Evolutionary conservation across 1,140 invertebrate species (phyloP), one percentile per base, ranked within the genome.

Genomic region (Tetragnatha versicolor): DNA sequence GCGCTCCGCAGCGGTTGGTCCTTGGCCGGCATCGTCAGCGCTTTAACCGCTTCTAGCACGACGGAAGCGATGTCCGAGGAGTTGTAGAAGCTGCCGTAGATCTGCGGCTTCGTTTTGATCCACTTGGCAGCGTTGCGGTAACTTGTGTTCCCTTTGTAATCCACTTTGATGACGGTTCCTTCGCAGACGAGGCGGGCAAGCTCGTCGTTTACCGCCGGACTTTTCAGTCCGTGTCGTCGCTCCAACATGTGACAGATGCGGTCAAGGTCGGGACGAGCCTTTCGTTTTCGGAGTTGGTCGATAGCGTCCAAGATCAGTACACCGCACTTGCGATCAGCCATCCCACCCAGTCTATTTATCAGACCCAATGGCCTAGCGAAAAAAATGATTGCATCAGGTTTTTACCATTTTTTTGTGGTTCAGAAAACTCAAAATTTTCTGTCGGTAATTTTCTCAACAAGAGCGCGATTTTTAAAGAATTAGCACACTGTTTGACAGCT

Each of bases 141-240:
- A 85, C 92, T 93, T 55, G 91, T 92, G 85, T 90, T 92, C 80
- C 93, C 92, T 86, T 95, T 94, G 85, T 94, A 94, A 82, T 94
- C 92, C 5, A 94, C 93, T 88, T 93, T 93, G 69, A 93, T 90
- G 14, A 95, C 91, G 79, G 91, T 90, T 84, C 91, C 91, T 49
- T 89, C 89, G 82, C 93, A 91, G 3, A 94, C 90, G 81, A 93
- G 89, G 84, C 89, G 88, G 84, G 93, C 90, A 1, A 95, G 85
- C 85, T 93, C 91, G 31, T 89, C 88, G 83, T 91, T 91, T 10
- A 92, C 92, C 66, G 93, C 92, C 58, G 88, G 87, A 7, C 89
- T 89, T 82, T 89, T 88, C n/a, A 93, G 88, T 81, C 91, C 90
- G 83, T 91, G 91, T 83, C 91, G 90, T 79, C 92, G 89, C 80